Base-by-base conservation (phyloP, 2,888 invertebrate species). In the Altica lythri region DNA sequence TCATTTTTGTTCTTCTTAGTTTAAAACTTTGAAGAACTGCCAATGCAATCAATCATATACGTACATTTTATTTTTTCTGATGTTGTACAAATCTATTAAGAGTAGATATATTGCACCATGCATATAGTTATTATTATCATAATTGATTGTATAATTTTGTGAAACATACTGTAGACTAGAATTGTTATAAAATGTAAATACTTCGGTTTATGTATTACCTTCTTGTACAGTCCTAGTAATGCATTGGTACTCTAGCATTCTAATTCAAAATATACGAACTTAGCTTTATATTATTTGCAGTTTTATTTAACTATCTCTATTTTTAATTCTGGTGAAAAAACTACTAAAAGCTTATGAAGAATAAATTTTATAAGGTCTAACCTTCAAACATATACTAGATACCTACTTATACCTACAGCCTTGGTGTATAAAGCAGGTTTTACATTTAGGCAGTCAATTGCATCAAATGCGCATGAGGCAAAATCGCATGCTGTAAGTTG, bases 181-280 rank as follows among this genome's bases (percentile, higher is more conserved):
- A n/a, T 72, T 69, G 73, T 74, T 73, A 72, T 72, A 72, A 63
- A 68, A 71, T 73, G 71, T 74, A 73, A 69, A 71, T 60, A 66
- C n/a, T 69, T 58, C 57, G 63, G 59, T 58, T 59, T 62, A 60
- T 60, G 64, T 64, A 63, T 70, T 69, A 72, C 67, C 66, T 68
- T 60, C 65, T 65, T 75, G 75, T 75, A 75, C 75, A 75, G 74
- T 68, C 71, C 73, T 61, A 62, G 55, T 57, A 54, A 68, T 70
- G 72, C 72, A 73, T 72, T 73, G 71, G 67, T 71, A 73, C 65
- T 70, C 65, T 73, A 75, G 74, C 70, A 72, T 72, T 69, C 72
- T 70, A 66, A 72, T 68, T 71, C 70, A 64, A 68, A 73, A 73
- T 73, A 75, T 72, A 74, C 68, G 69, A 72, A 55, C 65, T 62